phyloP scores from a whole-genome alignment of 2,113 vertebrate species.

The Pygathrix nemaeus region DNA sequence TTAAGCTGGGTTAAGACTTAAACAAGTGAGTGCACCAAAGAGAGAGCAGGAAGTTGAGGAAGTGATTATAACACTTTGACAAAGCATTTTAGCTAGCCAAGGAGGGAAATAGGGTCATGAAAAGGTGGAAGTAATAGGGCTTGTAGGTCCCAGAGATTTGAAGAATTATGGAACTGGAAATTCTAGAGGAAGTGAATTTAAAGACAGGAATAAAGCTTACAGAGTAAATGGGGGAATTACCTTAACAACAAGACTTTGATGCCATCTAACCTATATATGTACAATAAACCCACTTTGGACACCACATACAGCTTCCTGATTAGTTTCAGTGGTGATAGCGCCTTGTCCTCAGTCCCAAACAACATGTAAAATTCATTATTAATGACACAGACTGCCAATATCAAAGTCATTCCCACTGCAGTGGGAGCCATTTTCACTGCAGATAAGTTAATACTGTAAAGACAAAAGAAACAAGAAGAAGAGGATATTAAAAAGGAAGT shows the following conservation, averaged over 20 bases:
- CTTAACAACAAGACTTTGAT: background rate
- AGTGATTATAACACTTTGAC: background rate
- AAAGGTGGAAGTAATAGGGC: background rate
- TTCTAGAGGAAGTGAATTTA: background rate
- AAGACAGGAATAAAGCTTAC: background rate
- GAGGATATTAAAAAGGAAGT: background rate
- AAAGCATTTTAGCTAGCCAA: background rate
- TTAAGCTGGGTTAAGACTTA: background rate
- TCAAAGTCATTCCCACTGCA: background rate
- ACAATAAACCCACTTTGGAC: background rate
- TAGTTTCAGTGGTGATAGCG: background rate
- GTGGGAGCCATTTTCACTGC: background rate
- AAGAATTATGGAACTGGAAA: background rate
- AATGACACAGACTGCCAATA: background rate
- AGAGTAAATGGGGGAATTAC: background rate
- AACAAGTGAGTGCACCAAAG: background rate
- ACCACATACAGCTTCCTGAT: background rate
- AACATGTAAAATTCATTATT: background rate
- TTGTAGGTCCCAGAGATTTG: background rate
- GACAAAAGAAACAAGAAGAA: background rate
- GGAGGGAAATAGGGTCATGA: background rate
- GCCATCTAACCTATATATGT: background rate
- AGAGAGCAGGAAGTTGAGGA: background rate
- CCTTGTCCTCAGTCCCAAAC: background rate
- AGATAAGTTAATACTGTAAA: background rate